These are phyloP conservation scores for Trochalopteron elliotii DNA, from an alignment of 2,113 vertebrate species.

Conservation along the genomic window DNA sequence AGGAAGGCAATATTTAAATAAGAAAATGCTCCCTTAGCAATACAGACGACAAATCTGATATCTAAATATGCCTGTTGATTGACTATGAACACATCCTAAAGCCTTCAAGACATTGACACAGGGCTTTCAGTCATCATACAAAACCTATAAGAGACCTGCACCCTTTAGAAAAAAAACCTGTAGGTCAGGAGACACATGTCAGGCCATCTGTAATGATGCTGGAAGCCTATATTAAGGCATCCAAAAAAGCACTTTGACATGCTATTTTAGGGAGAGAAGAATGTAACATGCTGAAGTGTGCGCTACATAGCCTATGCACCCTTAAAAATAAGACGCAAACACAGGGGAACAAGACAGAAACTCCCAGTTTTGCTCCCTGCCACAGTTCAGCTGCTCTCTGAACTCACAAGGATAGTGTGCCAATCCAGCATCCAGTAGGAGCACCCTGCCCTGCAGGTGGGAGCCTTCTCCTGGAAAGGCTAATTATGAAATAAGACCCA, in stretches of 20 bases:
- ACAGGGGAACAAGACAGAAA: neutral
- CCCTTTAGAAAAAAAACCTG: neutral
- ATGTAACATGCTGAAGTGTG: neutral
- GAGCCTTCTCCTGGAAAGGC: neutral
- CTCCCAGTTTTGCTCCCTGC: neutral
- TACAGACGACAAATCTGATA: neutral
- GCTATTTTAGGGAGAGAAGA: neutral
- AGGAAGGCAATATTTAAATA: neutral
- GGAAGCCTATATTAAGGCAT: neutral
- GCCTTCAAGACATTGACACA: neutral
- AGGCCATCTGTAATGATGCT: neutral
- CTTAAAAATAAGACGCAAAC: neutral
- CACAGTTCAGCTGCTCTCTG: neutral
- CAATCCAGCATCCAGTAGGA: neutral
- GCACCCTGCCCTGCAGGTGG: no score
- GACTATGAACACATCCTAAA: neutral
- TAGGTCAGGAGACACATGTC: neutral
- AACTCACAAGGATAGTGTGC: rapidly evolving
- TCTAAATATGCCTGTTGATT: neutral
- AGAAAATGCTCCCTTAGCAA: neutral
- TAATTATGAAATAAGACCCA: neutral
- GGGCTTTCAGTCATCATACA: neutral
- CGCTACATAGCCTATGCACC: neutral
- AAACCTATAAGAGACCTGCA: neutral
- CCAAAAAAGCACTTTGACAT: neutral